Base-by-base conservation (phyloP, 2,888 invertebrate genomes). In the Drosophila testacea region DNA sequence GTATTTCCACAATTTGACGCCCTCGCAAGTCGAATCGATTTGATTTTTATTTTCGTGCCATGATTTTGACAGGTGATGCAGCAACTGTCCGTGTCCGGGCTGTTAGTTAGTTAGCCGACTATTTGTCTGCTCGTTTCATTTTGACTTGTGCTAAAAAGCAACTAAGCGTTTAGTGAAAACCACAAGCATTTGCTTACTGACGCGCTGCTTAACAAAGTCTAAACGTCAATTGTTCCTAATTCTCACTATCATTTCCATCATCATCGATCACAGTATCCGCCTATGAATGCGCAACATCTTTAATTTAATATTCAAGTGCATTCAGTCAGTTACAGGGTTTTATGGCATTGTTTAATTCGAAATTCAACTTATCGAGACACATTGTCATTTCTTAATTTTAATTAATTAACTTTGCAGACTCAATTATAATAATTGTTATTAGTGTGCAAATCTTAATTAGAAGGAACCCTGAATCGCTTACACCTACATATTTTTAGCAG, bases 21-120 rank as follows among this genome's bases (percentile, higher is more conserved):
- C 46, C 48, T 48, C 46, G 47, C 46, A 28, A 48, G 48, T 51
- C 46, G 13, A 55, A 38, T 69, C 7, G 44, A 28, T 27, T 44
- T n/a, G 27, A 44, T 27, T 44, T 44, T 54, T 72, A 60, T 66
- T 71, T 60, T 66, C 39, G 60, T 60, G 41, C 30, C 36, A 54
- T 61, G 57, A 71, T 72, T 72, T 67, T 47, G 38, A 36, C 39
- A 54, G 39, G 28, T 69, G 70, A 64, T 70, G 50, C 30, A 57
- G 16, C 5, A 13, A 27, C 34, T 13, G 5, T 16, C 5, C 42
- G 16, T 44, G 28, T 39, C 46, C 52, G 68, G 62, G 7, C 38
- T 27, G 3, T 28, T 10, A 16, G 22, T 13, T 22, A 22, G 22
- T 22, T 22, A 22, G 28, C 6, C 57, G 16, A 32, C 47, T 38